phyloP scores from a whole-genome alignment of 2,888 invertebrate genomes.

The Perithous albicinctus region DNA sequence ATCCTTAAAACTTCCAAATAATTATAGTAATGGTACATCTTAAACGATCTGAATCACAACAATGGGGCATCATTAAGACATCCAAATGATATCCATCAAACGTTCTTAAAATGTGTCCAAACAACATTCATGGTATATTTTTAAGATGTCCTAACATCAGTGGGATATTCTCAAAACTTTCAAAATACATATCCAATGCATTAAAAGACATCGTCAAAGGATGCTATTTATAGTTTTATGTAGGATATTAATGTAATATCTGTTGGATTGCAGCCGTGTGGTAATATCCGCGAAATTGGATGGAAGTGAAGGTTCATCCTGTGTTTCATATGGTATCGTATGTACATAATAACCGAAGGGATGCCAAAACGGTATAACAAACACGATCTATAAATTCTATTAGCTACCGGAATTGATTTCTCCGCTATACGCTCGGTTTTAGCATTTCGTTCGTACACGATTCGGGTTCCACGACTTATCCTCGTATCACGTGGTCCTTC shows the following conservation, averaged over 20 bases:
- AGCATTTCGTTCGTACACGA: neutral
- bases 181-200: neutral
- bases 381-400: constrained; percentile 8
- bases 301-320: neutral
- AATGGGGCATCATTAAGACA: neutral
- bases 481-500: constrained; percentile 29
- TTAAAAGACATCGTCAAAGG: neutral
- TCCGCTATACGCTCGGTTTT: constrained; percentile 25
- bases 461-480: constrained; percentile 20
- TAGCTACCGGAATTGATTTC: constrained; percentile 16
- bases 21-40: neutral
- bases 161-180: neutral
- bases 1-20: neutral
- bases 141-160: neutral
- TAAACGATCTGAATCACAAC: too few relatives aligned
- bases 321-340: neutral
- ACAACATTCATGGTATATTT: neutral
- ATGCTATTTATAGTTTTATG: neutral
- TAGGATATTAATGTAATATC: neutral
- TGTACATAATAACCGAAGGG: neutral
- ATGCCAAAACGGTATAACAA: constrained; percentile 7
- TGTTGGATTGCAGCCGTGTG: neutral
- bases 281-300: neutral
- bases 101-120: neutral
- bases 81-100: neutral